Base-by-base conservation (phyloP, 1,140 invertebrate genomes). In the Telenomus remus region DNA sequence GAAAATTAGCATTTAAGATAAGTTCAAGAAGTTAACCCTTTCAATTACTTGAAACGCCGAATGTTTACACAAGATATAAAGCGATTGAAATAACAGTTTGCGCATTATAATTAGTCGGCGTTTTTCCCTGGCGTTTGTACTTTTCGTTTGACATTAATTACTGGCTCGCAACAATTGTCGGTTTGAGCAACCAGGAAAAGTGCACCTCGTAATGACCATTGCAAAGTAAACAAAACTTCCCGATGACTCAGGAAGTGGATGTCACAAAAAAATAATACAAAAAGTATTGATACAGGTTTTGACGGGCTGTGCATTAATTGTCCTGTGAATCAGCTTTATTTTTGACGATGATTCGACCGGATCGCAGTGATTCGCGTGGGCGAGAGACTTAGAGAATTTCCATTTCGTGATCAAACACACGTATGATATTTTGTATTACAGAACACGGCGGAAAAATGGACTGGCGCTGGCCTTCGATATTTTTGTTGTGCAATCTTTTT, bases 391-490 rank as follows among this genome's bases (percentile, higher is more conserved):
- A 7, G 49, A 44, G 53, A n/a, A n/a, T n/a, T 15, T 27, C 19
- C 43, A 37, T 69, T 69, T 60, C 42, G 53, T 44, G 19, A 13
- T n/a, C 12, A 13, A 7, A n/a, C 60, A 60, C 59, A 59, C 51
- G 44, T 39, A 47, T 43, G 4, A 15, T n/a, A n/a, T 56, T 61
- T 66, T 68, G 9, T 12, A 43, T 66, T 73, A 35, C 70, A 73
- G 70, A 54, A 47, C 35, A 46, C 16, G 37, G 49, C 35, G 46
- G 59, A 14, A 75, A 65, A 57, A 75, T 75, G 72, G 72, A 75
- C 51, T 75, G 72, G 72, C 72, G 72, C 34, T 69, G 72, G 72
- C 72, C 72, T 75, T 75, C 64, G 48, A 39, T 68, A 61, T 63
- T 75, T 64, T 68, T 66, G 53, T 75, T 75, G 63, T 68, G 72